Base-by-base conservation (phyloP, 2,888 invertebrate species). In the Agrypnus murinus region DNA sequence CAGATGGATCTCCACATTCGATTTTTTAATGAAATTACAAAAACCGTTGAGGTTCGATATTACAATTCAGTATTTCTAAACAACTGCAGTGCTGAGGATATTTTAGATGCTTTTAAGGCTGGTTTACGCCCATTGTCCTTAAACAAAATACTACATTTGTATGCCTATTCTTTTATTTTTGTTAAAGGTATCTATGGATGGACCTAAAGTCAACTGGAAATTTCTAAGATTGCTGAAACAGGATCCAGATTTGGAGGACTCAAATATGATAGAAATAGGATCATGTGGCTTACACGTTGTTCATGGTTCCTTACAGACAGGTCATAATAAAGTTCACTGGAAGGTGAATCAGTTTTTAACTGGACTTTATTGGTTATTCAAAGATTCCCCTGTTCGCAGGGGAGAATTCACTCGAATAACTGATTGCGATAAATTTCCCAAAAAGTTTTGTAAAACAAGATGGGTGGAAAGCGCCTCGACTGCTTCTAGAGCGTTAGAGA, bases 341-440 rank as follows among this genome's bases (percentile, higher is more conserved):
- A 10, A 40, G 45, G 5, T 60, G 4, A 60, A 60, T 45, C 45
- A 60, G 45, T 43, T 60, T 36, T 31, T 60, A 38, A 5, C 31
- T 6, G 60, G 60, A 19, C 19, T 45, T 45, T 60, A 60, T 60
- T 60, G 14, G 12, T n/a, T 60, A 12, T 60, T 60, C 25, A 60
- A 60, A 12, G 32, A 60, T 32, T 60, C 60, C 8, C 60, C 60
- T 9, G 19, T 6, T 1, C 9, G 38, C 9, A 12, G 58, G 8
- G 36, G 19, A 53, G 31, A 31, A 32, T 53, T 12, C 32, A 17
- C 8, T 6, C 7, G 8, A 2, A 8, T 32, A 19, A 53, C 31
- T 8, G 32, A 38, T 12, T 38, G 9, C n/a, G 8, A 12, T 7
- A 19, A 38, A n/a, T 58, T 58, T 17, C 58, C 58, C 14, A 36